phyloP scores from a whole-genome alignment of 2,113 vertebrate genomes.

The Pimephales promelas region DNA sequence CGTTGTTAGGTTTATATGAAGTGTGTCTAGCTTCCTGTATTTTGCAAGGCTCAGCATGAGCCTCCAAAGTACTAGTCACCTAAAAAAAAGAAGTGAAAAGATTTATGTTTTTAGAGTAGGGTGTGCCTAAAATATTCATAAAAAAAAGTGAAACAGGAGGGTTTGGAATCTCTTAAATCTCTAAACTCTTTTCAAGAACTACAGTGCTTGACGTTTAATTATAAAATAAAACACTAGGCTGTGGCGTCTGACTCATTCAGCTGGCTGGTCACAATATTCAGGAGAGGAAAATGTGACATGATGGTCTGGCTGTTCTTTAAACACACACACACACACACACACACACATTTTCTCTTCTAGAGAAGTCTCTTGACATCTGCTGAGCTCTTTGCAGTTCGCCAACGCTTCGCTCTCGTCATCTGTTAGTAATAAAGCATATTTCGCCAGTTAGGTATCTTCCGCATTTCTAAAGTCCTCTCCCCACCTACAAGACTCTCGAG shows the following conservation, averaged over 20 bases:
- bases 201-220: conserved; percentile 9
- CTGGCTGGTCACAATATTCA: conserved; percentile 53
- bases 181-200: conserved; percentile 34
- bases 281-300: conserved; percentile 60
- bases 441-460: conserved; percentile 51
- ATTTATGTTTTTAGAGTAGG: conserved; percentile 2
- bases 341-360: conserved; percentile 29
- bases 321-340: conserved; percentile 33
- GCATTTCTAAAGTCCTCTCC: conserved; percentile 34
- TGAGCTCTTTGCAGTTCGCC: conserved; percentile 40
- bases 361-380: conserved; percentile 55
- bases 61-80: conserved; percentile 3
- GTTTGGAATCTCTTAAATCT: neutral
- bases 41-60: conserved; percentile 20
- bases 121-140: neutral
- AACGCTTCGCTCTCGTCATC: conserved; percentile 52
- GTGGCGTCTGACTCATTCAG: conserved; percentile 54
- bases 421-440: conserved; percentile 59
- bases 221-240: conserved; percentile 50
- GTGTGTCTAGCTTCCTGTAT: conserved; percentile 43
- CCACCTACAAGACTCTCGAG: neutral
- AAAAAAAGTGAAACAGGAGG: conserved; percentile 13
- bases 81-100: neutral
- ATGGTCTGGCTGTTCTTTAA: conserved; percentile 18
- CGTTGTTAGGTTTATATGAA: conserved; percentile 29